A percentile compares a stretch with the other conserved stretches of the same genome.
These are phyloP conservation scores for Rallus limicola DNA, from an alignment of 2,113 vertebrate species.

Conservation along the genomic window DNA sequence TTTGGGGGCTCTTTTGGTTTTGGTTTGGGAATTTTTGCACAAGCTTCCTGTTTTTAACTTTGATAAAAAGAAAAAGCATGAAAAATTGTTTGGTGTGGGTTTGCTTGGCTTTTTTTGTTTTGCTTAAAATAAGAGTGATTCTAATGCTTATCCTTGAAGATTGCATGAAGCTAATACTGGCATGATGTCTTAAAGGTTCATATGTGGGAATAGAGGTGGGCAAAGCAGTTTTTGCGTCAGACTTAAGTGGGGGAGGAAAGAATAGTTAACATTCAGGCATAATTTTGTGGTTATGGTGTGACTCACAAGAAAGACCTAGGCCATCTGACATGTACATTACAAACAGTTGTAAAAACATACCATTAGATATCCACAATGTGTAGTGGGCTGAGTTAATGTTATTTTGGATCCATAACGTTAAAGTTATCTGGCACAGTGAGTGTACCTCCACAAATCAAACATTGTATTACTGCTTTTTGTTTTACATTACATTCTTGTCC, in stretches of 20 bases:
- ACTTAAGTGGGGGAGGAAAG: neutral
- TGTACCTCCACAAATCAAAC: neutral
- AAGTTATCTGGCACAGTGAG: neutral
- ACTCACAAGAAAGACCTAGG: constrained; percentile 25
- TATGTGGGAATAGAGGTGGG: neutral
- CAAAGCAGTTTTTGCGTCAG: neutral
- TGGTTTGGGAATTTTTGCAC: neutral
- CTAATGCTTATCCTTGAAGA: neutral
- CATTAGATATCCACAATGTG: neutral
- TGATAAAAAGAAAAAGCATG: neutral
- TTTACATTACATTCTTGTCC: neutral
- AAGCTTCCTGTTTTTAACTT: neutral
- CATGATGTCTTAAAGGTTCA: neutral
- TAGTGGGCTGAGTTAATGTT: constrained; percentile 16
- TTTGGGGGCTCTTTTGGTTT: accelerated
- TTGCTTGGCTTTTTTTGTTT: too few relatives aligned
- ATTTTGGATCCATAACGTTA: neutral
- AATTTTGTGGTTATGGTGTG: constrained; percentile 23
- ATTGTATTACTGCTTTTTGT: neutral
- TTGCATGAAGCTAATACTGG: neutral
- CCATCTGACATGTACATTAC: constrained; percentile 29
- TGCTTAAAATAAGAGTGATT: neutral
- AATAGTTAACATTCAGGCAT: neutral
- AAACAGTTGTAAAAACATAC: constrained; percentile 65
- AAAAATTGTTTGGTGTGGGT: neutral